A percentile compares a stretch with the other conserved stretches of the same genome.
Evolutionary conservation across 2,888 invertebrate genomes (phyloP).

Genomic region (Nephrotoma guestfalica): DNA sequence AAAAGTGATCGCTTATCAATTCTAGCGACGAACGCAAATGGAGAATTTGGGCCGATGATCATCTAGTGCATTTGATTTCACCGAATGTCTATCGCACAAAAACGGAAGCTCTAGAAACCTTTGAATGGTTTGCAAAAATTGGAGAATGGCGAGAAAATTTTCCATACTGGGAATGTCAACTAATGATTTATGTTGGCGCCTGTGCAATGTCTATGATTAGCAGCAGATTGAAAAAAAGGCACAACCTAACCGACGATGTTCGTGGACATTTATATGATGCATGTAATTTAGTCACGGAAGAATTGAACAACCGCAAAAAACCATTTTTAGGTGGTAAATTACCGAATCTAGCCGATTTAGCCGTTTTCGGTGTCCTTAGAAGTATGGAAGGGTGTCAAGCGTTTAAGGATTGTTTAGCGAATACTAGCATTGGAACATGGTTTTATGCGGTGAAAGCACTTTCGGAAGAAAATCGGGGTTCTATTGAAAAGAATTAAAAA

Average conservation of each 20-base stretch:
- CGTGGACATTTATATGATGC: conserved; percentile 81
- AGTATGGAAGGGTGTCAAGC: conserved; percentile 90
- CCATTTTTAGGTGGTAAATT: conserved; percentile 72
- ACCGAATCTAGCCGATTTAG: conserved; percentile 86
- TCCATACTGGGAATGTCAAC: conserved; percentile 64
- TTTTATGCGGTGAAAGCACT: conserved; percentile 54
- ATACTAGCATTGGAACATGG: conserved; percentile 63
- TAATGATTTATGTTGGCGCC: conserved; percentile 88
- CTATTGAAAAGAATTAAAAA: background rate
- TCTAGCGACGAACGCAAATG: conserved; percentile 83
- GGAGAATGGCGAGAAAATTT: conserved; percentile 89
- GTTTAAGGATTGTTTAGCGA: conserved; percentile 60
- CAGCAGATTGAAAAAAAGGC: conserved; percentile 73
- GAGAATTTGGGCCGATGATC: conserved; percentile 89
- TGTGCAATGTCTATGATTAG: conserved; percentile 87
- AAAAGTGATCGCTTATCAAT: conserved; percentile 12
- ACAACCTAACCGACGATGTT: conserved; percentile 77
- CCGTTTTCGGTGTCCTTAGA: conserved; percentile 77
- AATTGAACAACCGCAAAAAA: conserved; percentile 50
- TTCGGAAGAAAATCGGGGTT: conserved; percentile 25
- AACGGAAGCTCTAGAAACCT: conserved; percentile 76
- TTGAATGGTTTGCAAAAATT: conserved; percentile 83
- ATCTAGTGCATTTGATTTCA: conserved; percentile 82
- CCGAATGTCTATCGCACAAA: conserved; percentile 91
- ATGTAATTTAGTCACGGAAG: conserved; percentile 62